Base-by-base conservation (phyloP, 2,888 invertebrate species). In the Caenorhabditis sp. region DNA sequence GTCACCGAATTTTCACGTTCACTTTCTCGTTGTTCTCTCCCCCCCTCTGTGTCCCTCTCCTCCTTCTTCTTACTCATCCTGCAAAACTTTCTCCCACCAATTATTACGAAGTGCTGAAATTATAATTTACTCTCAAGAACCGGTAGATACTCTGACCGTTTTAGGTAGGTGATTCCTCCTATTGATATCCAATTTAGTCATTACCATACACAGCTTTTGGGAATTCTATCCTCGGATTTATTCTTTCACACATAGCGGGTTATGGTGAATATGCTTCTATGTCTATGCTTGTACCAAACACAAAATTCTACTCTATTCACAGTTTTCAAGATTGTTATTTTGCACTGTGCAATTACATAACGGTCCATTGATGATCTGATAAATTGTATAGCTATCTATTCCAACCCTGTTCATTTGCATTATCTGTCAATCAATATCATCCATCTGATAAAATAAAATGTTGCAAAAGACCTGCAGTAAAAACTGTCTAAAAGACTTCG, bases 191-290 rank as follows among this genome's bases (percentile, higher is more conserved):
- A 64, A 58, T 69, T 53, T 62, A 77, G 68, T 77, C 69, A 77
- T 64, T 56, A 40, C 62, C 55, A 70, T 58, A 62, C 67, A 67
- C 67, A 76, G 76, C 76, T 76, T 76, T 67, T 77, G 77, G 82
- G 82, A 69, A 68, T 64, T 70, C 68, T 61, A 77, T 81, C 71
- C 55, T 62, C 76, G 65, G 67, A 77, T 71, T 40, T 40, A 22
- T 77, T 82, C 82, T 82, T 82, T 82, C 82, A 82, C 56, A 72
- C 78, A 72, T 72, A 72, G 82, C 82, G 82, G 82, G 82, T 82
- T 82, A 28, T 78, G 82, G 82, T 82, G 82, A 82, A 50, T 56
- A 64, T 62, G 68, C 77, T 68, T 77, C 77, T 68, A 69, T 69
- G 67, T 76, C 58, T 44, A 64, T 67, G 20, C 67, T 35, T 78